Percentiles rank a stretch among this genome's conserved stretches.
These are phyloP conservation scores for Cheilosia scutellata DNA, from an alignment of 2,888 invertebrate genomes.

Conservation along the genomic window DNA sequence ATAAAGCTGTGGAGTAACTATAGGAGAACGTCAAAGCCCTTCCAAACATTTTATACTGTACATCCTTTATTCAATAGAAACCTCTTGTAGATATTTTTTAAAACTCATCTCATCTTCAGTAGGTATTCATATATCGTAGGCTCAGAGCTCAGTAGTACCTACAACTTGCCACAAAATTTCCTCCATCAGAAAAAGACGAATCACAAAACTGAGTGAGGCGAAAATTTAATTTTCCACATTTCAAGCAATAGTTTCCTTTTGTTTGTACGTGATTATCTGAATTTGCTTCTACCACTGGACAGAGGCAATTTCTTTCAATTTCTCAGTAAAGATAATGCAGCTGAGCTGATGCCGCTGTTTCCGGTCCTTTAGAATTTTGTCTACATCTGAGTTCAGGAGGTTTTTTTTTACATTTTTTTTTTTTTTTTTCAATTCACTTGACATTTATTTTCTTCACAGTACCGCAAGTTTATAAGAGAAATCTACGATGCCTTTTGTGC, in stretches of 20 bases:
- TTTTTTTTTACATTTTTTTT: constrained; percentile 1
- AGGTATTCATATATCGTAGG: background rate
- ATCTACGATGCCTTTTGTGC: constrained; percentile 10
- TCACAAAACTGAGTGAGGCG: constrained; percentile 11
- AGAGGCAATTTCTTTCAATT: constrained; percentile 17
- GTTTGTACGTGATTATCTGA: constrained; percentile 21
- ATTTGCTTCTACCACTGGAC: background rate
- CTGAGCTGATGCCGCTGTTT: background rate
- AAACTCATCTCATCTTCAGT: no score
- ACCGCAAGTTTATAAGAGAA: constrained; percentile 41
- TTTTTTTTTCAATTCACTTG: constrained; percentile 47
- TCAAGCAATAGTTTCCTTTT: constrained; percentile 22
- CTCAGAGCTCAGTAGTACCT: background rate
- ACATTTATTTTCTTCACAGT: constrained; percentile 33
- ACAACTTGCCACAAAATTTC: background rate
- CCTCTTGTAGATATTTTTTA: no score
- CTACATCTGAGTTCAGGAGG: constrained; percentile 45
- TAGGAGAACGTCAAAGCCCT: no score
- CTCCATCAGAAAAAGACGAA: background rate
- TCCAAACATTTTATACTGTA: no score
- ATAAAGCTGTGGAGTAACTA: no score
- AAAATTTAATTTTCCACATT: constrained; percentile 44
- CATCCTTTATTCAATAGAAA: no score
- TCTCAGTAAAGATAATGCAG: constrained; percentile 16
- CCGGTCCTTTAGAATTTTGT: constrained; percentile 28